Evolutionary conservation across 2,888 invertebrate genomes (phyloP).

Genomic region (Isoperla grammatica): DNA sequence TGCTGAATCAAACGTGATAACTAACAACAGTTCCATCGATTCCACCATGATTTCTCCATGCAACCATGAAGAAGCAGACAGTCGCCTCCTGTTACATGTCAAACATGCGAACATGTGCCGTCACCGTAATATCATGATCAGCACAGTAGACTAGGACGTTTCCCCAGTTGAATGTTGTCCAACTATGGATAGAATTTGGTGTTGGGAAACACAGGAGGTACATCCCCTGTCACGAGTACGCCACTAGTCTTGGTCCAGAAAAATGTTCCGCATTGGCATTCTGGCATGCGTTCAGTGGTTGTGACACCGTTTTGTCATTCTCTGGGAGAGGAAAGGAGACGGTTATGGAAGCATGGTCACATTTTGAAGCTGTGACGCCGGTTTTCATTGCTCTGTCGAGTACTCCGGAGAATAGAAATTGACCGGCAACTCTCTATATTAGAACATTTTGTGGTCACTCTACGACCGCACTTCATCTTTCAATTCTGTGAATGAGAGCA

Average conservation of each 20-base stretch:
- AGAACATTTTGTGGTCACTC: neutral
- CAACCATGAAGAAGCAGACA: slow-evolving; percentile 4
- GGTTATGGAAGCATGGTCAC: neutral
- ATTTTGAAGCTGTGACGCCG: neutral
- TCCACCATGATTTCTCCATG: neutral
- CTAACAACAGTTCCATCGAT: neutral
- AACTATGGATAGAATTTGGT: neutral
- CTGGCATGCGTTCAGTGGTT: slow-evolving; percentile 1
- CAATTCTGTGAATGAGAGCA: neutral
- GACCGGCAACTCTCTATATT: neutral
- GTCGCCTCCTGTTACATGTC: neutral
- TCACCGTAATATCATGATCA: neutral
- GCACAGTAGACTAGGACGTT: neutral
- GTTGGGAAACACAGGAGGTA: neutral
- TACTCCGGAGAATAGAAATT: too few relatives aligned
- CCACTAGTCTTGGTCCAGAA: neutral
- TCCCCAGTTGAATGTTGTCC: neutral
- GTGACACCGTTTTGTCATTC: neutral
- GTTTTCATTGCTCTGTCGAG: neutral
- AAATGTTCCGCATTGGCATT: slow-evolving; percentile 1
- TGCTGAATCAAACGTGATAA: neutral
- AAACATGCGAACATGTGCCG: neutral
- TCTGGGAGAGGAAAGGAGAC: neutral
- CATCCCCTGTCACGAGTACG: neutral
- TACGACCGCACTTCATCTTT: neutral